These are phyloP conservation scores for Eueides isabella DNA, from an alignment of 1,140 invertebrate species.

Conservation along the genomic window DNA sequence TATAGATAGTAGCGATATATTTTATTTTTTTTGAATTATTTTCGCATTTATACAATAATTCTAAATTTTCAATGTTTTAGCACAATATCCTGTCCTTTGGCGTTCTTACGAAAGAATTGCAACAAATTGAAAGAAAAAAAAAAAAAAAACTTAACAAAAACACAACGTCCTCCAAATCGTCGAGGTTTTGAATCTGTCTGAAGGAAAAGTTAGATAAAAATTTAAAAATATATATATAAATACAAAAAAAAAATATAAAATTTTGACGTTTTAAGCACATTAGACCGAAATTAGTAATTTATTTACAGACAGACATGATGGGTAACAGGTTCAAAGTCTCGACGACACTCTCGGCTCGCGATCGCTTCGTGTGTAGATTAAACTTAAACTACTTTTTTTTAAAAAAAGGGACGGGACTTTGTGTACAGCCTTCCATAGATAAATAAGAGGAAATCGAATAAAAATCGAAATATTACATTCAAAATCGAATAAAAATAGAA, in stretches of 20 bases:
- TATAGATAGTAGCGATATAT: conserved; percentile 56
- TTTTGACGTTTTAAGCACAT: conserved; percentile 24
- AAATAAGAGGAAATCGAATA: conserved; percentile 13
- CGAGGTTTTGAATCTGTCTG: neutral
- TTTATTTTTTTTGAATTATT: conserved; percentile 65
- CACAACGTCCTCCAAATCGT: conserved; percentile 50
- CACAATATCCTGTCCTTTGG: conserved; percentile 70
- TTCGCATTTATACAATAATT: conserved; percentile 73
- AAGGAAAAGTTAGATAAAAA: neutral
- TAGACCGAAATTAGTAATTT: conserved; percentile 19
- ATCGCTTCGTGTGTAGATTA: conserved; percentile 47
- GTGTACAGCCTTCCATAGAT: conserved; percentile 22
- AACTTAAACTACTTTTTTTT: conserved; percentile 31
- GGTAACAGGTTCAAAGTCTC: conserved; percentile 30
- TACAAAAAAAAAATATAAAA: conserved; percentile 7
- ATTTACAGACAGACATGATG: neutral
- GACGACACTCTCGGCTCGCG: conserved; percentile 34
- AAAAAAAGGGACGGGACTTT: conserved; percentile 46
- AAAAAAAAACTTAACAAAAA: conserved; percentile 75
- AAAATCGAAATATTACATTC: neutral
- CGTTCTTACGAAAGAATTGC: conserved; percentile 72
- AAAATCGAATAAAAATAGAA: neutral
- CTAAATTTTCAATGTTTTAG: conserved; percentile 54
- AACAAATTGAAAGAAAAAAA: conserved; percentile 66
- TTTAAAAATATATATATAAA: too few species aligned